A percentile compares a stretch with the other conserved stretches of the same genome.
Conservation (phyloP, 1,140 invertebrate genomes). For the Gonioctena quinquepunctata region DNA sequence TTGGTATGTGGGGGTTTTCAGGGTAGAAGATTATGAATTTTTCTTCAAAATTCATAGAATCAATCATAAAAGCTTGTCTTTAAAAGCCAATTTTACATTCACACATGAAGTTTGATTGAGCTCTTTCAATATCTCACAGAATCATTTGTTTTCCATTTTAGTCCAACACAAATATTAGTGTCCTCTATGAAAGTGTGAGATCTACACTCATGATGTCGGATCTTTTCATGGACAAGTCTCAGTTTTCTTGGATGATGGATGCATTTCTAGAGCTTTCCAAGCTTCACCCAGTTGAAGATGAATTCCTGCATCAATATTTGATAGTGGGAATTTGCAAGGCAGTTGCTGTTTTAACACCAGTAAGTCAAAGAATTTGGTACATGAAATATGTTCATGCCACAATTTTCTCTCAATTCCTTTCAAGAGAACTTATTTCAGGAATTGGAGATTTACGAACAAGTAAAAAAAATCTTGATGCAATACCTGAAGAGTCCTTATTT, state of each 20-base stretch:
- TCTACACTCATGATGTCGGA: constrained; percentile 73
- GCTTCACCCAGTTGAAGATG: constrained; percentile 69
- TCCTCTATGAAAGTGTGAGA: constrained; percentile 69
- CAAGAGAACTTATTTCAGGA: constrained; percentile 52
- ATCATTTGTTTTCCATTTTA: constrained; percentile 11
- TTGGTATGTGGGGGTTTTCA: too few relatives aligned
- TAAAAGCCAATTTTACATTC: too few relatives aligned
- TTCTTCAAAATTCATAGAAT: too few relatives aligned
- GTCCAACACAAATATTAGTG: constrained; percentile 41
- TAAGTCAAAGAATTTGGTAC: constrained; percentile 43
- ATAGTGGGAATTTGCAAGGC: constrained; percentile 72
- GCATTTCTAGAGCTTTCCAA: constrained; percentile 67
- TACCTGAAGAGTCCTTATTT: constrained; percentile 69
- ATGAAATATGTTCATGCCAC: background rate
- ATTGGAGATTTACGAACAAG: constrained; percentile 62
- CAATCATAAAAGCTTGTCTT: too few relatives aligned
- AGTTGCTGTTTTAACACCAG: constrained; percentile 66
- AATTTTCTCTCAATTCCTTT: background rate
- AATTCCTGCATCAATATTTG: constrained; percentile 71
- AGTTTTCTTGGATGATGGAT: constrained; percentile 77
- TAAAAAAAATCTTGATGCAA: constrained; percentile 67
- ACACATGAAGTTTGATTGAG: too few relatives aligned
- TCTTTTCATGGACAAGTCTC: constrained; percentile 70
- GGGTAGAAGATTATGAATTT: too few relatives aligned
- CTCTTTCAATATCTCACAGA: background rate